These are phyloP conservation scores for Autographa pulchrina DNA, from an alignment of 2,888 invertebrate genomes.

Conservation along the genomic window DNA sequence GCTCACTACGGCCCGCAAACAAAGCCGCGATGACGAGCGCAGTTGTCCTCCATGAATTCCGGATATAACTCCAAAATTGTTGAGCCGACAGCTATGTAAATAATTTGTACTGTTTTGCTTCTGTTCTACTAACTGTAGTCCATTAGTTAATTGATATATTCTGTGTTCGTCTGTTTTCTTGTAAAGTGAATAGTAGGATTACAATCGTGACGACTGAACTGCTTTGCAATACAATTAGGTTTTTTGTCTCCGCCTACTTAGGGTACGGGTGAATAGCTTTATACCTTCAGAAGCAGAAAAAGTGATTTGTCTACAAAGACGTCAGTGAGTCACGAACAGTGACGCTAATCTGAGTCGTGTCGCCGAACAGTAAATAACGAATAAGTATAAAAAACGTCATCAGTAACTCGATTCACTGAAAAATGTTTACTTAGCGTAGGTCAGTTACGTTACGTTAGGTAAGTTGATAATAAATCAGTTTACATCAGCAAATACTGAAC, in stretches of 20 bases:
- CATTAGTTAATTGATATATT: slow-evolving; percentile 19
- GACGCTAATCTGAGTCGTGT: slow-evolving; percentile 55
- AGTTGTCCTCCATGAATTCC: slow-evolving; percentile 78
- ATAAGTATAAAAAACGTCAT: slow-evolving; percentile 53
- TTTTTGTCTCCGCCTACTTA: slow-evolving; percentile 33
- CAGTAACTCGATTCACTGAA: slow-evolving; percentile 49
- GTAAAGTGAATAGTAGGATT: slow-evolving; percentile 33
- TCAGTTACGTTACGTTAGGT: slow-evolving; percentile 54
- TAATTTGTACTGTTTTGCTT: slow-evolving; percentile 70
- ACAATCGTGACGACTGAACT: slow-evolving; percentile 34
- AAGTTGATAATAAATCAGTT: slow-evolving; percentile 22
- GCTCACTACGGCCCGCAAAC: slow-evolving; percentile 76
- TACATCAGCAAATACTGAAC: slow-evolving; percentile 15
- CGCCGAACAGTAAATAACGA: slow-evolving; percentile 51
- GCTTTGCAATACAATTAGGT: slow-evolving; percentile 27
- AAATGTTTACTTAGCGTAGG: slow-evolving; percentile 60
- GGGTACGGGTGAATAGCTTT: slow-evolving; percentile 9
- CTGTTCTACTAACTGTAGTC: slow-evolving; percentile 42
- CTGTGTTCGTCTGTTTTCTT: slow-evolving; percentile 25
- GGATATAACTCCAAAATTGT: slow-evolving; percentile 74
- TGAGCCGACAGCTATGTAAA: slow-evolving; percentile 73
- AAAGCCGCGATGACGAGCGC: slow-evolving; percentile 78
- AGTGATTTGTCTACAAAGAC: slow-evolving; percentile 47
- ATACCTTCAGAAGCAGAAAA: slow-evolving; percentile 18
- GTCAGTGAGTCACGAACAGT: slow-evolving; percentile 57